Evolutionary conservation across 2,113 vertebrate species (phyloP), one percentile per base, ranked within the genome.

Genomic region (Apistogramma diplotaenia): DNA sequence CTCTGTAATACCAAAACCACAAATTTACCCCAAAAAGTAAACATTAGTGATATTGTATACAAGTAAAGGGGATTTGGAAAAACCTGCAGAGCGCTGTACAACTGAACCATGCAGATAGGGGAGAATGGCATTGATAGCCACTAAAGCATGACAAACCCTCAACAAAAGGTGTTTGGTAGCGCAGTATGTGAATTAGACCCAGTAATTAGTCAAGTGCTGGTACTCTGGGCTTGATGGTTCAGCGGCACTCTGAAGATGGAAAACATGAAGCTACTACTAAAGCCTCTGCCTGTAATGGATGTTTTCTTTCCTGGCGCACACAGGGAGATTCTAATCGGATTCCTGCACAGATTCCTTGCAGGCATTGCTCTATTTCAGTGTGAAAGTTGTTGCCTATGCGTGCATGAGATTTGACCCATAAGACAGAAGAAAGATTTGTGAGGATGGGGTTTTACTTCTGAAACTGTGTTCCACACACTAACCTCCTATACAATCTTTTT

Each of bases 151-250:
- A 93, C 87, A 79, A 67, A 58, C 74, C 59, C 81, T 86, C 72
- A 83, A 91, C 79, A 91, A 92, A 91, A 92, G 80, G 60, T 76
- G 85, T 92, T 93, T 86, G 81, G 78, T 89, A 65, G 76, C 70
- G 85, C 80, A 71, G 67, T 79, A 19, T 80, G 84, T 88, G 93
- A 94, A 94, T 92, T 87, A 89, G 92, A 94, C 72, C 91, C 89
- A 56, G 77, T 93, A 94, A 94, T 94, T 93, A 94, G 76, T 65
- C 19, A 71, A 91, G 89, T 94, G 93, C 95, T 94, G 94, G 94
- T 93, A 94, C 93, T 86, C 94, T 77, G 93, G 87, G 59, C 80
- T 93, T 93, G 91, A 94, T 91, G 95, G 93, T 95, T 96, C 95
- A 95, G 71, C 89, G 89, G 81, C 74, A 18, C 46, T 76, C 59